Percentiles rank a stretch among this genome's conserved stretches.
phyloP scores from a whole-genome alignment of 2,888 invertebrate species.

The Oxytorus armatus region DNA sequence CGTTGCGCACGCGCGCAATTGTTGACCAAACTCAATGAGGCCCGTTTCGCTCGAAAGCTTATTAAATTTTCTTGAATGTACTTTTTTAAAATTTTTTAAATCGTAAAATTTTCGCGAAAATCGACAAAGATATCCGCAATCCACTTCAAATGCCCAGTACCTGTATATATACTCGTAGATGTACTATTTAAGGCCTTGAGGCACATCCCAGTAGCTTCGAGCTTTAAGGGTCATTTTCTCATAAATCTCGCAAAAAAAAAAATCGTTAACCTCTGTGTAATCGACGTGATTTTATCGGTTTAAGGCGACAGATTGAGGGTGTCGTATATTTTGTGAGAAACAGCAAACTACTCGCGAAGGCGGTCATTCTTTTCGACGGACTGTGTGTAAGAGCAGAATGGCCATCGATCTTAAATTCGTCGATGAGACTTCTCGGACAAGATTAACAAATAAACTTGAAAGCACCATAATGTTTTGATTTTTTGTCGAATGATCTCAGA shows the following conservation, averaged over 20 bases:
- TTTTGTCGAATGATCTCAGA: neutral
- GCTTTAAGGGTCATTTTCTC: neutral
- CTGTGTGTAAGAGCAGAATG: neutral
- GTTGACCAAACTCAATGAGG: too few relatives aligned
- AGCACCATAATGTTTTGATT: neutral
- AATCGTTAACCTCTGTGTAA: constrained; percentile 2
- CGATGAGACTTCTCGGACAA: neutral
- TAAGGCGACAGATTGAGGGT: constrained; percentile 13
- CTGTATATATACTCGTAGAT: too few relatives aligned
- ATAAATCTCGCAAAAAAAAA: constrained; percentile 5
- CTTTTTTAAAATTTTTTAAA: too few relatives aligned
- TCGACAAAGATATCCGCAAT: too few relatives aligned
- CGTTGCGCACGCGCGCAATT: too few relatives aligned
- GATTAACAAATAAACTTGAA: constrained; percentile 16
- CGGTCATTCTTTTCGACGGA: neutral
- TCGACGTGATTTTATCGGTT: constrained; percentile 22
- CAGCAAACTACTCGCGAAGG: constrained; percentile 4
- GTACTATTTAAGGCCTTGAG: neutral
- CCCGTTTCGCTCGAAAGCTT: too few relatives aligned
- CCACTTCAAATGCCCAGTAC: too few relatives aligned
- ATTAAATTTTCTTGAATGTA: too few relatives aligned
- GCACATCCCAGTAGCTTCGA: neutral
- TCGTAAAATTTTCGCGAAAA: too few relatives aligned
- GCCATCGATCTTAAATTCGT: neutral
- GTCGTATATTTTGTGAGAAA: constrained; percentile 1